These are phyloP conservation scores for Fregetta grallaria DNA, from an alignment of 2,113 vertebrate genomes.

Conservation along the genomic window DNA sequence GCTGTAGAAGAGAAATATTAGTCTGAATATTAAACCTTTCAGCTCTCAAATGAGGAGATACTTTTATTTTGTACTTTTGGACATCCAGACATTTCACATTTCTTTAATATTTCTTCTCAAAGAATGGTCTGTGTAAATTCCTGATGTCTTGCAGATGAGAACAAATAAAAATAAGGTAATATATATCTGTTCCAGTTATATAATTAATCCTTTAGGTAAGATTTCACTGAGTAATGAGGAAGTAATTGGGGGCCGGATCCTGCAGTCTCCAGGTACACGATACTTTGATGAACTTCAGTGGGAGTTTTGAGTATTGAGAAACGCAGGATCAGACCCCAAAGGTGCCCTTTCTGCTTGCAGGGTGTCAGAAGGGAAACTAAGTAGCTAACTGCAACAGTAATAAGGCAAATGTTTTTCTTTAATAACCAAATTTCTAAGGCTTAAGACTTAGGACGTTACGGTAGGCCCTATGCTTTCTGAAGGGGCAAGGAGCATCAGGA, in stretches of 20 bases:
- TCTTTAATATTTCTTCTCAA: not conserved
- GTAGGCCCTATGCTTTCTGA: not conserved
- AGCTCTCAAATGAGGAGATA: constrained; percentile 12
- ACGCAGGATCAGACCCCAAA: not conserved
- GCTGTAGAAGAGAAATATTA: constrained; percentile 28
- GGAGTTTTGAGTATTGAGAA: not conserved
- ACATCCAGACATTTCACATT: not conserved
- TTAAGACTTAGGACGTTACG: not conserved
- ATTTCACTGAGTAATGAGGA: not conserved
- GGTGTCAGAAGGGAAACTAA: not conserved
- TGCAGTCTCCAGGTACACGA: not conserved
- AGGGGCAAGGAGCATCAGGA: not conserved
- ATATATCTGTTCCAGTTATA: not conserved
- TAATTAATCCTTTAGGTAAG: not conserved
- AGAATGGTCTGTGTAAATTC: not conserved
- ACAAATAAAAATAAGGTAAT: not conserved
- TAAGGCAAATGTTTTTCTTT: not conserved
- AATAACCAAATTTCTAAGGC: not conserved
- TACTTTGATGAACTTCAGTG: not conserved
- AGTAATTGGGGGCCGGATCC: not conserved
- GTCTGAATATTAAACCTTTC: constrained; percentile 17
- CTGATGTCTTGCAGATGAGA: not conserved
- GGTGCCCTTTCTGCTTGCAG: not conserved
- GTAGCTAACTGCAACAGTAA: not conserved
- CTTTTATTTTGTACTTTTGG: constrained; percentile 25